Evolutionary conservation across 2,113 vertebrate genomes (phyloP), one percentile per base, ranked within the genome.

Genomic region (Cervus canadensis): DNA sequence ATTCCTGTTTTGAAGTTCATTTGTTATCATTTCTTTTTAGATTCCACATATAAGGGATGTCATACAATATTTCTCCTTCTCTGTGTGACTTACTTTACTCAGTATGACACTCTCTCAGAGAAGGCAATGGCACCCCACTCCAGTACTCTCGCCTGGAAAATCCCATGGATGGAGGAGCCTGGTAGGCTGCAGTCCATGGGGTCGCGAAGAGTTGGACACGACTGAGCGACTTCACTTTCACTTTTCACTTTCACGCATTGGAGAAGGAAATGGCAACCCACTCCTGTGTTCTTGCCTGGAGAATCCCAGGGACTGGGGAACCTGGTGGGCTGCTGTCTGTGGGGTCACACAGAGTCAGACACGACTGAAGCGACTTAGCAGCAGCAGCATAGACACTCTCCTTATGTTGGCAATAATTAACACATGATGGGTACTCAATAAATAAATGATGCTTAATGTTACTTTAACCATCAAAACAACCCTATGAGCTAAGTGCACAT

Each of bases 121-220:
- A 50, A 50, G 12, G 48, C 48, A 13, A 13, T 50, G 48, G 48
- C 48, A 50, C 11, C 48, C 12, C 48, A 50, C 48, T 13, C 48
- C 48, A 50, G 48, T 3, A 50, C 48, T 50, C 48, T 50, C 2
- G 48, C 48, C 12, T 50, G 48, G 48, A 50, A 50, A 50, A 50
- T 50, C 48, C 48, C 12, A 50, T 3, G 48, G 48, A 13, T 1
- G 2, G 48, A 50, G 48, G 48, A 50, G 48, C 48, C 48, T 13
- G 48, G 48, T 50, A 1, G 48, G 48, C 48, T 3, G 48, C 48
- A 50, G 48, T 50, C 48, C 48, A 3, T 50, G 48, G 48, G 48
- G 48, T 50, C 12, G 1, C 2, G 2, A 50, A 50, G 48, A 50
- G 48, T 50, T 2, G 1, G 48, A 50, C 48, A 50, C 1, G 12